Evolutionary conservation across 2,888 invertebrate genomes (phyloP).

Genomic region (Acronicta alni): DNA sequence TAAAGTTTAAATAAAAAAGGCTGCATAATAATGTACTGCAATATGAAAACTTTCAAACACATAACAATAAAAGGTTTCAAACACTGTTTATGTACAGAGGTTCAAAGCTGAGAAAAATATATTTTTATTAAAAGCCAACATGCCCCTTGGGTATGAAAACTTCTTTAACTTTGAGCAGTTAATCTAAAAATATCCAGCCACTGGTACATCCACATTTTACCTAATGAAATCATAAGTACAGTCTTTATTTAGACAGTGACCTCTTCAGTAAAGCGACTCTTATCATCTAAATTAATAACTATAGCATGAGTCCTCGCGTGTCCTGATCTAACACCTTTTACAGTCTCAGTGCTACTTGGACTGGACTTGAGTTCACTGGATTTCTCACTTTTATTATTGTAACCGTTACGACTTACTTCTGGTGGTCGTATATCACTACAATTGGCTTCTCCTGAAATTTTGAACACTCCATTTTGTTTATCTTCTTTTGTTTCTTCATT

Average conservation of each 20-base stretch:
- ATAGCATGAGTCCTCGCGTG: conserved; percentile 93
- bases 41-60: too few relatives aligned
- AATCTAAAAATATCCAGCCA: neutral
- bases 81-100: too few relatives aligned
- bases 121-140: too few relatives aligned
- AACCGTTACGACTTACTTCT: conserved; percentile 77
- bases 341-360: conserved; percentile 78
- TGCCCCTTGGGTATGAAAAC: neutral
- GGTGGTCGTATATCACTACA: conserved; percentile 83
- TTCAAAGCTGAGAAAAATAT: too few relatives aligned
- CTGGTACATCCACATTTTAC: conserved; percentile 32
- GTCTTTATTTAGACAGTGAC: conserved; percentile 91
- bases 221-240: conserved; percentile 69
- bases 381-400: conserved; percentile 77
- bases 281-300: conserved; percentile 94
- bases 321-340: conserved; percentile 88
- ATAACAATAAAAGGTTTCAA: too few relatives aligned
- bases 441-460: conserved; percentile 84
- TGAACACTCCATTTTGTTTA: conserved; percentile 82
- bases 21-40: too few relatives aligned
- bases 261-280: conserved; percentile 94
- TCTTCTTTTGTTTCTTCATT: conserved; percentile 76
- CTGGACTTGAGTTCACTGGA: conserved; percentile 77
- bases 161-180: neutral
- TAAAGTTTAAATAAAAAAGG: too few relatives aligned